These are phyloP conservation scores for Porites australiensis DNA, from an alignment of 64 coral and sea anemone genomes.

Conservation along the genomic window DNA sequence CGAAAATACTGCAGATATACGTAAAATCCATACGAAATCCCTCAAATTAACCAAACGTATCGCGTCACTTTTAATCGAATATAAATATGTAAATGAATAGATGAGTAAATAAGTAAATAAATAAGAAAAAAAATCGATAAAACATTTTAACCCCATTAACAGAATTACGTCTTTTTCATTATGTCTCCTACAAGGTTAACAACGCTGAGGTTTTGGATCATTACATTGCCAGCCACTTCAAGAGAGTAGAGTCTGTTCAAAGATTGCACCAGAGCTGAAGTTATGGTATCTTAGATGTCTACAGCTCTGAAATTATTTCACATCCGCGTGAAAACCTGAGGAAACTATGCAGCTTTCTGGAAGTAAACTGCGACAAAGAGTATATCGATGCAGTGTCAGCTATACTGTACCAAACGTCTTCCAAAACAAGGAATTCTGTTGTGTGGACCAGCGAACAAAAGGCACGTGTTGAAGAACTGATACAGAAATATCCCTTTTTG, in stretches of 20 bases:
- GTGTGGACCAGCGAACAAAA: slow-evolving; percentile 2
- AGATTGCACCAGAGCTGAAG: neutral
- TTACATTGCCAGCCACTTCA: neutral
- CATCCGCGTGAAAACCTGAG: neutral
- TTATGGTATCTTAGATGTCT: slow-evolving; percentile 1
- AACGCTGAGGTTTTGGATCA: neutral
- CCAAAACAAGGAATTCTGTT: neutral
- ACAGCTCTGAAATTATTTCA: neutral
- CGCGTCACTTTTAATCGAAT: too few species aligned
- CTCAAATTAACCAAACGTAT: too few species aligned
- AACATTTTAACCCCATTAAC: too few species aligned
- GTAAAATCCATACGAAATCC: too few species aligned
- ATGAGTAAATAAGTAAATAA: too few species aligned
- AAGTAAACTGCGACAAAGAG: neutral
- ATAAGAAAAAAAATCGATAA: too few species aligned
- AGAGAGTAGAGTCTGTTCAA: neutral
- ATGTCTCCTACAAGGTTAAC: neutral
- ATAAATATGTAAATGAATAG: too few species aligned
- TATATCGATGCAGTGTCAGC: neutral
- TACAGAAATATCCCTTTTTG: neutral
- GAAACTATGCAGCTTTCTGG: neutral
- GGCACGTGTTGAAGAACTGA: neutral
- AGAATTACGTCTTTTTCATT: neutral
- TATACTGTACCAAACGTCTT: neutral
- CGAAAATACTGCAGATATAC: too few species aligned